Evolutionary conservation across 2,797 vertebrate genomes (phyloP), one percentile per base, ranked within the genome.

Genomic region (Lithobates sylvaticus): DNA sequence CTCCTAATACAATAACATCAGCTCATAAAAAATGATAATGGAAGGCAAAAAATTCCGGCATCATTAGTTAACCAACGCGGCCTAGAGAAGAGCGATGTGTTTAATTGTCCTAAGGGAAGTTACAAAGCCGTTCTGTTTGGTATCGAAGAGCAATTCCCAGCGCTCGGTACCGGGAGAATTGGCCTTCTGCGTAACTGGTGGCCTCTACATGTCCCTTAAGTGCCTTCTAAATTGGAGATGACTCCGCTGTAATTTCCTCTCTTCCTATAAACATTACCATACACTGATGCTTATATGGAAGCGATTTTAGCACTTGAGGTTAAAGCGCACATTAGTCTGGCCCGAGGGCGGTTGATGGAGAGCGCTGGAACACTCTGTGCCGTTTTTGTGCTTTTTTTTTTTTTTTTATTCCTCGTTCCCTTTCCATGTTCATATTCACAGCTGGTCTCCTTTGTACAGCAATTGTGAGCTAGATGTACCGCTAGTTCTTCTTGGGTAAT

Each of bases 201-300:
- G 39, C 64, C 32, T 42, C 64, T 58, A 29, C 36, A 47, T 79
- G 64, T 79, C 65, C 65, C 78, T 10, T n/a, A 26, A 78, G 32
- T 18, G 65, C 15, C 16, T 18, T 23, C 42, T 29, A 21, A 5
- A 23, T 10, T 36, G 69, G 10, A 71, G 32, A 71, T 36, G 69
- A 71, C 15, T 39, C 32, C n/a, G 12, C 15, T 1, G 69, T 36
- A 8, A 23, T 21, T 15, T 34, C n/a, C 78, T 54, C 65, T 70
- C 50, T 70, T 50, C 77, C 77, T 50, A 42, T n/a, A 8, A 27
- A 8, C 26, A 16, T 42, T 44, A 7, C 1, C 12, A 36, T 9
- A 39, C 27, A 39, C n/a, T 27, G 76, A 36, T 7, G 18, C 8
- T 71, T 36, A 21, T 18, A 3, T 8, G 9, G 36, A 71, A 9